Evolutionary conservation across 2,797 vertebrate species (phyloP), one percentile per base, ranked within the genome.

Genomic region (Esox masquinongy): DNA sequence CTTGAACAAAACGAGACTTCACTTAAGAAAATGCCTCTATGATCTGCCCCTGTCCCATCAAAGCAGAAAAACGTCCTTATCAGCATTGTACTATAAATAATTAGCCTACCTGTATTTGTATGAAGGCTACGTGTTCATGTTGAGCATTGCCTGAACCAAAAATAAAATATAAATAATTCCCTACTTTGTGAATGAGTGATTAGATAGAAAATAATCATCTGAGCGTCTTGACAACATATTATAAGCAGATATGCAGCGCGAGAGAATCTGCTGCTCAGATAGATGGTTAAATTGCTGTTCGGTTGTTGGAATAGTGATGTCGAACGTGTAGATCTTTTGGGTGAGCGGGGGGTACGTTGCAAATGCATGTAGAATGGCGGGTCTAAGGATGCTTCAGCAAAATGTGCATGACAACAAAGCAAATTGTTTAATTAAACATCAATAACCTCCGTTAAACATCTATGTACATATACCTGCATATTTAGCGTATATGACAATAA

Each of bases 391-490:
- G 49, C 69, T 70, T 50, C 24, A 8, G 26, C 26, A 31, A 51
- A 51, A 70, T 50, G 16, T 70, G 39, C 39, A 69, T 69, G 22
- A 70, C 61, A 70, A 70, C 68, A 49, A 70, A 70, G 26, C 22
- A 70, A 34, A 68, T 68, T 22, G 19, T 56, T 3, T 22, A 56
- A 56, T 56, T n/a, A 7, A 34, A 36, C 66, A 36, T 11, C 5
- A 6, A n/a, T 39, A 69, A 39, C n/a, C n/a, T 22, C 8, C 36
- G 22, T 50, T 70, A 50, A 70, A 26, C 15, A 34, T 29, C 16
- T 43, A 39, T 14, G 49, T 49, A 5, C n/a, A 15, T 1, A 24
- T 29, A 29, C 15, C 26, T 26, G 26, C 22, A 64, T 4, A 31
- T 29, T 17, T 56, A 19, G n/a, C 51, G 1, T 64, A 31, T 64